A percentile compares a stretch with the other conserved stretches of the same genome.
Evolutionary conservation across 1,140 invertebrate genomes (phyloP).

Genomic region (Drosophila teissieri): DNA sequence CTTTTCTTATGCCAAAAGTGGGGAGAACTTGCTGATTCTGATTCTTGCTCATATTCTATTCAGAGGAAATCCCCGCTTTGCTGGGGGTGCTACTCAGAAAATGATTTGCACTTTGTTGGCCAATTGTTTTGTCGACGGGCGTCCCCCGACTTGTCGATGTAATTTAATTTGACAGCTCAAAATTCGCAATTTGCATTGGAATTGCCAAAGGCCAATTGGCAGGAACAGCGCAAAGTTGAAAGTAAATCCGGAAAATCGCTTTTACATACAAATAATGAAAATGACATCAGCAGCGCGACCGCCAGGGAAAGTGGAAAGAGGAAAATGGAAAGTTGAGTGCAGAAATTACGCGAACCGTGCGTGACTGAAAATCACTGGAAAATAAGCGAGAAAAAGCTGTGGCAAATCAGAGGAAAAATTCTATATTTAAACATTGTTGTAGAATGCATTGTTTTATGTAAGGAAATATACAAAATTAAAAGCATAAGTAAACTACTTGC

Average conservation of each 20-base stretch:
- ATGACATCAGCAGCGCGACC: conserved; percentile 34
- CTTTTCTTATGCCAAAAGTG: conserved; percentile 5
- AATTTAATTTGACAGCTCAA: conserved; percentile 59
- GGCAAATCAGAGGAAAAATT: neutral
- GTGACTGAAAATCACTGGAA: conserved; percentile 41
- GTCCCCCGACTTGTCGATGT: conserved; percentile 43
- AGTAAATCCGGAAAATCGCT: conserved; percentile 66
- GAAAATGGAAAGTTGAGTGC: conserved; percentile 11
- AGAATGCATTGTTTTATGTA: neutral
- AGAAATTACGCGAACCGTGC: conserved; percentile 26
- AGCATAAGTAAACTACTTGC: neutral
- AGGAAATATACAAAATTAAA: no score
- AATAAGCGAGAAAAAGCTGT: conserved; percentile 11
- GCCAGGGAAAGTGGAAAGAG: neutral
- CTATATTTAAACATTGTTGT: neutral
- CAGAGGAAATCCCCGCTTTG: neutral
- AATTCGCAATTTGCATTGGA: conserved; percentile 49
- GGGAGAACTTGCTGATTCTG: neutral
- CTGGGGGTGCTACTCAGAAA: conserved; percentile 15
- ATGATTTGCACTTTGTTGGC: conserved; percentile 36
- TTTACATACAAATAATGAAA: conserved; percentile 72
- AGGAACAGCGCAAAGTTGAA: conserved; percentile 31
- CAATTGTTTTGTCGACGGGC: conserved; percentile 33
- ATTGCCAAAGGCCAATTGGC: conserved; percentile 33
- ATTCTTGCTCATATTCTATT: conserved; percentile 1